phyloP scores from a whole-genome alignment of 2,888 invertebrate species.

The Drosophila cyrtoloma region DNA sequence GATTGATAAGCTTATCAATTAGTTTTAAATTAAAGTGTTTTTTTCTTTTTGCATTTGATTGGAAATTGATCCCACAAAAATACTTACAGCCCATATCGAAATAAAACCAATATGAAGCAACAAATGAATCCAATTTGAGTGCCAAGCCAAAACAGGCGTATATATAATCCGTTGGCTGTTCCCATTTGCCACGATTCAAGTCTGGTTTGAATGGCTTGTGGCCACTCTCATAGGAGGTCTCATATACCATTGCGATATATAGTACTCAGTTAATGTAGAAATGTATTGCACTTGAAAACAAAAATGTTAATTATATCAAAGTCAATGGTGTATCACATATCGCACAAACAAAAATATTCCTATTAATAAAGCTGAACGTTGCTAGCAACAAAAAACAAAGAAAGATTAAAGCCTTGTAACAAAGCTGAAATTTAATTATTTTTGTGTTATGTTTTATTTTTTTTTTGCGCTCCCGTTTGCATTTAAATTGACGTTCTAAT shows the following conservation, averaged over 20 bases:
- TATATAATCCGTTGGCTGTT: constrained; percentile 90
- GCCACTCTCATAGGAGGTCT: constrained; percentile 82
- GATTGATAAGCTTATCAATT: constrained; percentile 29
- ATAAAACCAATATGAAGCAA: constrained; percentile 86
- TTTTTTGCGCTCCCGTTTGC: constrained; percentile 37
- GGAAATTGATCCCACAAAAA: not conserved
- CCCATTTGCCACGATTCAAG: constrained; percentile 88
- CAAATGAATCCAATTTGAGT: constrained; percentile 92
- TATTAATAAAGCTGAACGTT: constrained; percentile 11
- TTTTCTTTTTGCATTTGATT: constrained; percentile 2
- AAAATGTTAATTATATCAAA: constrained; percentile 12
- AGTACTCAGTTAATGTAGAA: not conserved
- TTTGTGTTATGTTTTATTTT: constrained; percentile 7
- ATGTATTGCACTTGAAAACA: not conserved
- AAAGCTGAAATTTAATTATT: constrained; percentile 42
- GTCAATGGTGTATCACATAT: constrained; percentile 16
- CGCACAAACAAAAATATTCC: constrained; percentile 1
- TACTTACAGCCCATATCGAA: constrained; percentile 79
- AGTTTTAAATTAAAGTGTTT: constrained; percentile 1
- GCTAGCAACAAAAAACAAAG: not conserved
- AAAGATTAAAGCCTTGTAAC: constrained; percentile 10
- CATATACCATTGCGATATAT: constrained; percentile 71
- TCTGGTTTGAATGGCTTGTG: constrained; percentile 83
- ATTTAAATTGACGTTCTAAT: constrained; percentile 72
- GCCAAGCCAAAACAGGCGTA: constrained; percentile 92